Evolutionary conservation across 2,113 vertebrate species (phyloP), one percentile per base, ranked within the genome.

Genomic region (Epinephelus fuscoguttatus): DNA sequence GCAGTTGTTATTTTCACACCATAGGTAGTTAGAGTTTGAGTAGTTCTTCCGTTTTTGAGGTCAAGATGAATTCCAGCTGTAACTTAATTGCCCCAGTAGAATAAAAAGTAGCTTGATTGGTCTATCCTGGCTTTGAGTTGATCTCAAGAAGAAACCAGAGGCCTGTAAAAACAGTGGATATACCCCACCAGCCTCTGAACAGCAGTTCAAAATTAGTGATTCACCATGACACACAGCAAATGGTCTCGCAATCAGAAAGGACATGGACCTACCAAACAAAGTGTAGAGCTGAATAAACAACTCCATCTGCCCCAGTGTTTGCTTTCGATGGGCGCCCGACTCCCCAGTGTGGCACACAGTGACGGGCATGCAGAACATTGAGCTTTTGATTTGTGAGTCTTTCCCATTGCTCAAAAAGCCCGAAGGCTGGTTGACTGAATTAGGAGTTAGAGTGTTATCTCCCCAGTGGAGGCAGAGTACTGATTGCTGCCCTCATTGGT

Each of bases 401-500:
- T 70, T 85, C 80, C 88, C 78, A 77, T 80, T 84, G 87, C 93
- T 84, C 55, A 66, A 64, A 89, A 80, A 79, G 85, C 93, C 94
- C 3, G 63, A 82, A 87, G 93, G 92, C 94, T 87, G 83, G 86
- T 87, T 85, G 84, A 90, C 87, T 93, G 90, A 94, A 94, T 95
- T 93, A 94, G 85, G 89, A 95, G 89, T 79, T 85, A 70, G 89
- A 90, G 85, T 68, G 90, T 95, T 94, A 94, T 95, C 94, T 94
- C 92, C 84, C 84, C 78, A 82, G 76, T 52, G 75, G 85, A 84
- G 88, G 88, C 83, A 84, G 76, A 78, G 72, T 61, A 23, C 92
- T 93, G 93, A 95, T 94, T 95, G 94, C 93, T 79, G 84, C 83
- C 87, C 91, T 93, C 91, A 93, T 94, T 94, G 93, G 91, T 92